Percentiles rank a stretch among this genome's conserved stretches.
Conservation (phyloP, 2,113 vertebrate genomes). For the Oryzias woworae region DNA sequence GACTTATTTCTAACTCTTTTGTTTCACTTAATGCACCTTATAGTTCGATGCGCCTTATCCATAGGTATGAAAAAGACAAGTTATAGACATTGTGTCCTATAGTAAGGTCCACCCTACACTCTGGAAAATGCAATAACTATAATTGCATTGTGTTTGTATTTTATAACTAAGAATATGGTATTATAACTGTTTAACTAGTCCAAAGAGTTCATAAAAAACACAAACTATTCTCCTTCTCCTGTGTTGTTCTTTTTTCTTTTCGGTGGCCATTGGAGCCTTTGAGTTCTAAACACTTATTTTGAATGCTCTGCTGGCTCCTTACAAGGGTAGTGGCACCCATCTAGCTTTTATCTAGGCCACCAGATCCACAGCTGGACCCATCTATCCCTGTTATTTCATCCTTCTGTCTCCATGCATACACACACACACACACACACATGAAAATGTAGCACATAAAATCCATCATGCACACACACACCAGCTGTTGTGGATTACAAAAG, state of each 20-base stretch:
- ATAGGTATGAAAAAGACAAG: too few relatives aligned
- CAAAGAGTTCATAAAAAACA: too few relatives aligned
- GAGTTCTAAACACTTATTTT: conserved; percentile 43
- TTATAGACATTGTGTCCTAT: too few relatives aligned
- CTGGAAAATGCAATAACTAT: too few relatives aligned
- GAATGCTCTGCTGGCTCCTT: conserved; percentile 64
- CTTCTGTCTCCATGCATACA: conserved; percentile 9
- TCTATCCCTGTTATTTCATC: conserved; percentile 59
- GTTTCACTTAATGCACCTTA: too few relatives aligned
- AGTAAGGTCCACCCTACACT: too few relatives aligned
- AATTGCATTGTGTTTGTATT: too few relatives aligned
- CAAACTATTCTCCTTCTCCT: too few relatives aligned
- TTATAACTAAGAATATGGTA: too few relatives aligned
- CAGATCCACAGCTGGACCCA: conserved; percentile 74
- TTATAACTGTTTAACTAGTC: too few relatives aligned
- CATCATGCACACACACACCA: conserved; percentile 45
- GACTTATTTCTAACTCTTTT: too few relatives aligned
- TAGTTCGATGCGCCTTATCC: too few relatives aligned
- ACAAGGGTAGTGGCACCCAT: conserved; percentile 65
- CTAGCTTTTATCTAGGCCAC: conserved; percentile 74
- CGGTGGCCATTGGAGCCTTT: background rate
- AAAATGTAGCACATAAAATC: conserved; percentile 39
- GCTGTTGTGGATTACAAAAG: conserved; percentile 73
- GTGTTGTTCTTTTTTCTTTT: background rate
- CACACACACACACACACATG: conserved; percentile 31